Percentiles rank a stretch among this genome's conserved stretches.
Evolutionary conservation across 2,797 vertebrate genomes (phyloP).

Genomic region (Trematomus bernacchii): DNA sequence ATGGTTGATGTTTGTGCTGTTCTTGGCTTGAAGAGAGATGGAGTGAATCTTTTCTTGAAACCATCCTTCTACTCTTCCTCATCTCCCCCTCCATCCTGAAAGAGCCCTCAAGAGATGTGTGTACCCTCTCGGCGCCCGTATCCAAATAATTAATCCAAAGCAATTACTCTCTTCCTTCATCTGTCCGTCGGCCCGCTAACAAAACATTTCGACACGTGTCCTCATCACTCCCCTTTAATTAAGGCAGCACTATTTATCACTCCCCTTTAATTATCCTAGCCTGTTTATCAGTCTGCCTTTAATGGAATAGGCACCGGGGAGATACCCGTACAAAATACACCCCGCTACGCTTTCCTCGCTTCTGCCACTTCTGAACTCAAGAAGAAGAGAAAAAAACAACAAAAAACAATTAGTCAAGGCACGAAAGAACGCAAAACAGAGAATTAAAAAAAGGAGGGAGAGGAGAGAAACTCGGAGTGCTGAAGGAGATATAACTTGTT

Average conservation of each 20-base stretch:
- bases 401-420: conserved; percentile 79
- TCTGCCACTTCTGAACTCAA: conserved; percentile 81
- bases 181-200: conserved; percentile 87
- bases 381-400: conserved; percentile 57
- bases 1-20: conserved; percentile 37
- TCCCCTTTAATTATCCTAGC: conserved; percentile 88
- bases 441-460: conserved; percentile 67
- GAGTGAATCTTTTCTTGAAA: conserved; percentile 59
- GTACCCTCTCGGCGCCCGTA: conserved; percentile 84
- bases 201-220: conserved; percentile 91
- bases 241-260: conserved; percentile 88
- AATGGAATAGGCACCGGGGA: conserved; percentile 87
- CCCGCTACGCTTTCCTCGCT: conserved; percentile 75
- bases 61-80: conserved; percentile 50
- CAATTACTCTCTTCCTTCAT: conserved; percentile 91
- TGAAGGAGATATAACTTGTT: conserved; percentile 78
- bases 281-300: conserved; percentile 88
- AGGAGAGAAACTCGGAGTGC: conserved; percentile 60
- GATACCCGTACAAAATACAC: conserved; percentile 83
- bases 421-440: conserved; percentile 61
- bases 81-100: conserved; percentile 68
- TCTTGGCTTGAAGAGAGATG: conserved; percentile 50
- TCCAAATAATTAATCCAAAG: conserved; percentile 91
- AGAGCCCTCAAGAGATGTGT: conserved; percentile 84
- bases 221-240: conserved; percentile 90